Percentiles rank a stretch among this genome's conserved stretches.
Conservation (phyloP, 2,888 invertebrate species). For the Eupithecia subumbrata region DNA sequence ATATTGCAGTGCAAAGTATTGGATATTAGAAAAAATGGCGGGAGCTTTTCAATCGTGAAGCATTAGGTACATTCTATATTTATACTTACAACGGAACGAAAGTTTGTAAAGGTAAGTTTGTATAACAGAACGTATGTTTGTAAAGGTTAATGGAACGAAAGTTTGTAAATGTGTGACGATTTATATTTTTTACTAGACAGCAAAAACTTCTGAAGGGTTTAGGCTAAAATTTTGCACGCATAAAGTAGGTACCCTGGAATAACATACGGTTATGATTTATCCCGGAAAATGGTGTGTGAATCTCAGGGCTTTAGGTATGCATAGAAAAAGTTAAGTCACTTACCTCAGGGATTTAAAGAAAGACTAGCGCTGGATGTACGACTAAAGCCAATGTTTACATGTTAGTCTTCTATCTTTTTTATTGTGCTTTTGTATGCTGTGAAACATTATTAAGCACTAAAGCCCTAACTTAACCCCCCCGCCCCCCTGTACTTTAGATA, state of each 20-base stretch:
- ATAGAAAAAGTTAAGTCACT: background rate
- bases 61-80: background rate
- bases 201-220: background rate
- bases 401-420: background rate
- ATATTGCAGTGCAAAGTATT: conserved; percentile 18
- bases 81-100: background rate
- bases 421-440: background rate
- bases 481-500: too few species aligned
- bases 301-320: background rate
- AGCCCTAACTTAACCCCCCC: too few species aligned
- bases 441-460: background rate
- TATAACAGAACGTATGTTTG: background rate
- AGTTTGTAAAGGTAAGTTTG: background rate
- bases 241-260: background rate
- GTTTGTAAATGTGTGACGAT: background rate
- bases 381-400: background rate
- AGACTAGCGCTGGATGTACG: background rate
- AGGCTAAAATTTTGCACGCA: background rate
- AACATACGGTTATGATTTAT: background rate
- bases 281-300: background rate
- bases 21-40: background rate
- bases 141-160: background rate
- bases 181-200: background rate
- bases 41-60: background rate
- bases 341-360: background rate